Conservation (phyloP, 2,797 vertebrate genomes). For the Melanogrammus aeglefinus region DNA sequence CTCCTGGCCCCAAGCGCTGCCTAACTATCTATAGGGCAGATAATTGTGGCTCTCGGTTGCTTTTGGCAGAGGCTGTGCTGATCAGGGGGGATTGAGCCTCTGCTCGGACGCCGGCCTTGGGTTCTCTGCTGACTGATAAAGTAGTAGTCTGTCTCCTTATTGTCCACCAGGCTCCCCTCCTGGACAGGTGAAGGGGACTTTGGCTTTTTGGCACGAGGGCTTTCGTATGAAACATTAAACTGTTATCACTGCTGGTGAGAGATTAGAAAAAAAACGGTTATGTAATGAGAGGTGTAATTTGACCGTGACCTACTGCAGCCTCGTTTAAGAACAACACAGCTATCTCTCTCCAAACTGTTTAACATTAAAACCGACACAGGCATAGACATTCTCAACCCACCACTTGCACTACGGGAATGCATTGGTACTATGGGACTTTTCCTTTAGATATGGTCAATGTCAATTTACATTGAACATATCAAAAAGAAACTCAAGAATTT, state of each 20-base stretch:
- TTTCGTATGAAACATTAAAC: slow-evolving; percentile 31
- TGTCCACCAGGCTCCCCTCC: slow-evolving; percentile 37
- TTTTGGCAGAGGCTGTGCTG: slow-evolving; percentile 50
- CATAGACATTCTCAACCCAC: not conserved
- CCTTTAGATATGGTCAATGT: not conserved
- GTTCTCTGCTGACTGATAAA: slow-evolving; percentile 32
- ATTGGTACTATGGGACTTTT: not conserved
- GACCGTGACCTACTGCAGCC: not conserved
- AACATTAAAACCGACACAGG: slow-evolving; percentile 1
- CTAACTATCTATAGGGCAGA: slow-evolving; percentile 60
- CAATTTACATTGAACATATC: not conserved
- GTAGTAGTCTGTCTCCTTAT: not conserved
- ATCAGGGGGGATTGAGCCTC: slow-evolving; percentile 52
- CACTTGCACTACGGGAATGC: not conserved
- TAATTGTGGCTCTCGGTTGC: slow-evolving; percentile 58
- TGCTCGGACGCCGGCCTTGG: slow-evolving; percentile 45
- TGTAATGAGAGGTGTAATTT: slow-evolving; percentile 6
- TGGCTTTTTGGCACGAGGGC: slow-evolving; percentile 30
- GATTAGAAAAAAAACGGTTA: not conserved
- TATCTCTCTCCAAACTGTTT: not conserved
- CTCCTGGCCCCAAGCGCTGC: slow-evolving; percentile 40
- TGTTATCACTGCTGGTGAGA: slow-evolving; percentile 7
- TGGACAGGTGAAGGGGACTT: slow-evolving; percentile 32
- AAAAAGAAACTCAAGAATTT: not conserved
- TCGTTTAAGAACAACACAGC: not conserved